Percentiles rank a stretch among this genome's conserved stretches.
Evolutionary conservation across 2,888 invertebrate genomes (phyloP).

Genomic region (Parochlus steinenii): DNA sequence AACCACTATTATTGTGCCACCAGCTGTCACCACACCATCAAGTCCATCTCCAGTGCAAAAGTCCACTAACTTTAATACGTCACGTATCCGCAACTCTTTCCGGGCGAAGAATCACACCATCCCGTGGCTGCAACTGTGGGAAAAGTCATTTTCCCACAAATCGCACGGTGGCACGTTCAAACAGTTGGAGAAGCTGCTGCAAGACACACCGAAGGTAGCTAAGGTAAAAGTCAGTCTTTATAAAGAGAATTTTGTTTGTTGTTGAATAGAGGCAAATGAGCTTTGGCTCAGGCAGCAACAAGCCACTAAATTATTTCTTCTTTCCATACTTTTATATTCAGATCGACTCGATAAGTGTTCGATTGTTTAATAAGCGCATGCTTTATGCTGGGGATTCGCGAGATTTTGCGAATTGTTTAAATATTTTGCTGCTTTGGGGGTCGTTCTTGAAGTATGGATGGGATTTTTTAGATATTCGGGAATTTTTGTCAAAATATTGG

Average conservation of each 20-base stretch:
- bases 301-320: background rate
- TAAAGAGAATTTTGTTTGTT: too few species aligned
- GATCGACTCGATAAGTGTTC: too few species aligned
- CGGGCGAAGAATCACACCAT: slow-evolving; percentile 23
- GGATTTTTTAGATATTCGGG: too few species aligned
- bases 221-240: too few species aligned
- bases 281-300: background rate
- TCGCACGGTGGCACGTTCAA: slow-evolving; percentile 22
- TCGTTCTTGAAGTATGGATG: too few species aligned
- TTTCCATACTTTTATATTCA: too few species aligned
- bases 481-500: too few species aligned
- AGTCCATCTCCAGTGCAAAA: slow-evolving; percentile 13
- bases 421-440: too few species aligned
- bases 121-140: slow-evolving; percentile 26
- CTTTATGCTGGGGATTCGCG: too few species aligned
- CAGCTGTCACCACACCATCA: too few species aligned
- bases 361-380: too few species aligned
- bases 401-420: too few species aligned
- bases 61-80: slow-evolving; percentile 16
- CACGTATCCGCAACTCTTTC: slow-evolving; percentile 22
- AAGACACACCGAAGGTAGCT: background rate
- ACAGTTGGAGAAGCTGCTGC: slow-evolving; percentile 22
- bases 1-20: background rate
- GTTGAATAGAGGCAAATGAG: background rate
- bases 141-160: slow-evolving; percentile 22